Conservation (phyloP, 1,140 invertebrate genomes). For the Drosophila punjabiensis region DNA sequence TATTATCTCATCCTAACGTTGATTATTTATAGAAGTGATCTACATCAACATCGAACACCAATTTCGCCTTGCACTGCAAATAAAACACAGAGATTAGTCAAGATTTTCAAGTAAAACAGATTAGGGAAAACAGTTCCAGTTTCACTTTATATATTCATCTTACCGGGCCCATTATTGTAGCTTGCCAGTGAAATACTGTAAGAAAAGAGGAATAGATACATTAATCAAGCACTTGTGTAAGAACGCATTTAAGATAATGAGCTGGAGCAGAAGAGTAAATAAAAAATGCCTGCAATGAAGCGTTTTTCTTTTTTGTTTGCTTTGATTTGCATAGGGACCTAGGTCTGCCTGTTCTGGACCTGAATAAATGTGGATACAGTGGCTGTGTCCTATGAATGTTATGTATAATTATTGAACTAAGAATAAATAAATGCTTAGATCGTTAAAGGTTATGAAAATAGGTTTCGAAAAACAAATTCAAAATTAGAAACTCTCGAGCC, state of each 20-base stretch:
- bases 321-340: slow-evolving; percentile 15
- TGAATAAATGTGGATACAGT: slow-evolving; percentile 3
- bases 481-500: neutral
- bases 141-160: slow-evolving; percentile 86
- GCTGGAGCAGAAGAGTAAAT: slow-evolving; percentile 12
- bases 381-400: too few species aligned
- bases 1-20: neutral
- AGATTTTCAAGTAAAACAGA: neutral
- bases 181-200: slow-evolving; percentile 99
- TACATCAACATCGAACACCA: slow-evolving; percentile 6
- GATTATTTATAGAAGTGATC: slow-evolving; percentile 4
- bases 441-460: neutral
- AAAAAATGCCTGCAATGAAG: slow-evolving; percentile 13
- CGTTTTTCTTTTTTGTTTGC: slow-evolving; percentile 21
- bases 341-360: neutral
- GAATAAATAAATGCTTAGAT: neutral
- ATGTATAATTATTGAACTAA: neutral
- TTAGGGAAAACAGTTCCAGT: neutral
- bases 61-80: slow-evolving; percentile 11
- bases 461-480: neutral
- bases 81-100: slow-evolving; percentile 25
- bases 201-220: slow-evolving; percentile 81
- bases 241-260: slow-evolving; percentile 15
- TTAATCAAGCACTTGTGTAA: slow-evolving; percentile 30
- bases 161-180: slow-evolving; percentile 99